These are phyloP conservation scores for Bombus balteatus DNA, from an alignment of 1,140 invertebrate species.

Conservation along the genomic window DNA sequence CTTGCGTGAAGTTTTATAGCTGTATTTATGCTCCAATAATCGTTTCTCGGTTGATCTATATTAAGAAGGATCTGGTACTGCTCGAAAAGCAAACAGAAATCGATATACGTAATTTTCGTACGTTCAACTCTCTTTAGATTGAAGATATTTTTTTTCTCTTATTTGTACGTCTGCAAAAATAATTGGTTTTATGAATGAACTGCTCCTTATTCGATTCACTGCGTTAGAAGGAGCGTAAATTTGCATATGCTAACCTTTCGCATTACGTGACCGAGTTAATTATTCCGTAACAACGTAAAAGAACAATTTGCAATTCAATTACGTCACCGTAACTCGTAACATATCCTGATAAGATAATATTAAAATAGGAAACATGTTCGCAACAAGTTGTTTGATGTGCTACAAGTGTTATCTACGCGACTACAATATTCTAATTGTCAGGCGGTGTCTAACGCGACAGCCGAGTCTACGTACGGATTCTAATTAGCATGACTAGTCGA, in stretches of 20 bases:
- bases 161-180: background rate
- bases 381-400: background rate
- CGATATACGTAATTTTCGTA: background rate
- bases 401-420: background rate
- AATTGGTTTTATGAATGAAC: background rate
- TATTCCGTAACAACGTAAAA: background rate
- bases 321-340: background rate
- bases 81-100: background rate
- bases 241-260: background rate
- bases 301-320: conserved; percentile 9
- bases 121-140: background rate
- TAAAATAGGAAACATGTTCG: background rate
- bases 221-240: background rate
- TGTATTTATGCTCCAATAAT: background rate
- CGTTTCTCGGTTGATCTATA: background rate
- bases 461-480: background rate
- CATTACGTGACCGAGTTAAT: conserved; percentile 8
- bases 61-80: background rate
- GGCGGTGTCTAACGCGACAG: background rate
- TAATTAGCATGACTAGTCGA: background rate
- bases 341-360: conserved; percentile 1
- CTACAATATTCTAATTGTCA: background rate
- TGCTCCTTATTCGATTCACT: background rate
- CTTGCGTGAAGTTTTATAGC: background rate
- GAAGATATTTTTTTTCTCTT: no score